Conservation (phyloP, 2,797 vertebrate species). For the Danio jaintianensis region DNA sequence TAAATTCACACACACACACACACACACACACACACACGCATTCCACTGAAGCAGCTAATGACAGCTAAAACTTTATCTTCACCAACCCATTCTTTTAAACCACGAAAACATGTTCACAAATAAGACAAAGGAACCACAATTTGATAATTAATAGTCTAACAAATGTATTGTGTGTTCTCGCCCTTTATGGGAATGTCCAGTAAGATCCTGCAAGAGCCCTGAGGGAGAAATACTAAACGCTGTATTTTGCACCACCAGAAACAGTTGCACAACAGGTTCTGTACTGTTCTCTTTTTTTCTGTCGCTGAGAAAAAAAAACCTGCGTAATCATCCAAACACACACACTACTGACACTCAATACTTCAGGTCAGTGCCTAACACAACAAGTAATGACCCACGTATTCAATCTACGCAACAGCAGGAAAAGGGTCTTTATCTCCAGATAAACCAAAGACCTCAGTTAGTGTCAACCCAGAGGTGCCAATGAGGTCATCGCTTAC, state of each 20-base stretch:
- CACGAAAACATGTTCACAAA: constrained; percentile 31
- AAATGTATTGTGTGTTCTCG: constrained; percentile 52
- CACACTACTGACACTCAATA: not conserved
- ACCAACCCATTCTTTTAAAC: constrained; percentile 5
- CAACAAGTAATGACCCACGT: not conserved
- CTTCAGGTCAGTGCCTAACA: constrained; percentile 26
- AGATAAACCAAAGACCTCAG: constrained; percentile 49
- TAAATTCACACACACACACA: no score
- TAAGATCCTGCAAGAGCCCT: constrained; percentile 50
- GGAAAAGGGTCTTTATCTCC: constrained; percentile 51
- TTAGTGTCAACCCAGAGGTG: constrained; percentile 47
- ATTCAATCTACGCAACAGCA: constrained; percentile 23
- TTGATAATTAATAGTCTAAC: not conserved
- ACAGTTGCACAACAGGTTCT: constrained; percentile 67
- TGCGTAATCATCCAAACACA: constrained; percentile 40
- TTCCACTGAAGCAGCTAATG: constrained; percentile 33
- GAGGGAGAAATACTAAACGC: constrained; percentile 52
- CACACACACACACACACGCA: constrained; percentile 38
- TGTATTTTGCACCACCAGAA: constrained; percentile 43
- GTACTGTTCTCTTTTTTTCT: constrained; percentile 11
- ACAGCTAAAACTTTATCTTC: constrained; percentile 38
- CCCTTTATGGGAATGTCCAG: constrained; percentile 64
- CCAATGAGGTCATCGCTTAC: constrained; percentile 54
- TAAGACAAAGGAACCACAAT: constrained; percentile 34
- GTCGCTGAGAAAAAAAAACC: not conserved